Conservation (phyloP, 2,888 invertebrate species). For the Campopleginae sp. region DNA sequence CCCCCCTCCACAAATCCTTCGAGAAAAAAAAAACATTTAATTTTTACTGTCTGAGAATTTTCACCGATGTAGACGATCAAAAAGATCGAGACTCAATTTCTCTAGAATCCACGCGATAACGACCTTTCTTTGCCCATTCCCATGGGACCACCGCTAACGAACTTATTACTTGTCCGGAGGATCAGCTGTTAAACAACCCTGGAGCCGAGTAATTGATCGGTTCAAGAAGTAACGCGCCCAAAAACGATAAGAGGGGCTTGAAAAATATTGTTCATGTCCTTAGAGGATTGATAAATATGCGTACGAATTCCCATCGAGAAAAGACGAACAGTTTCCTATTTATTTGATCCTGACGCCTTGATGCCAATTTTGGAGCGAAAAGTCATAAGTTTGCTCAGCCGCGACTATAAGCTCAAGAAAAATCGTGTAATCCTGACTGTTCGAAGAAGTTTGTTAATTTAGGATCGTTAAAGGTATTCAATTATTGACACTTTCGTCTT, state of each 20-base stretch:
- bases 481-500: neutral
- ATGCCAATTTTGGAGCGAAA: neutral
- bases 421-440: neutral
- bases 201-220: conserved; percentile 78
- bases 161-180: conserved; percentile 5
- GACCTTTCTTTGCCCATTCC: conserved; percentile 29
- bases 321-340: too few species aligned
- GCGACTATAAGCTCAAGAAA: neutral
- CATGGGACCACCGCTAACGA: conserved; percentile 13
- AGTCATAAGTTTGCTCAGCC: neutral
- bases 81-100: conserved; percentile 35
- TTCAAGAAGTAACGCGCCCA: conserved; percentile 32
- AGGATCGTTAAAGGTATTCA: neutral
- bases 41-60: conserved; percentile 19
- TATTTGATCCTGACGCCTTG: neutral
- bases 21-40: neutral
- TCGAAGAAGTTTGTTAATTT: neutral
- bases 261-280: too few species aligned
- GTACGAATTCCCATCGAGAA: too few species aligned
- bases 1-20: neutral
- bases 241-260: neutral
- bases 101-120: conserved; percentile 45
- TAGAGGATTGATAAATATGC: neutral
- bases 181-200: conserved; percentile 26
- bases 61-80: conserved; percentile 3